phyloP scores from a whole-genome alignment of 1,140 invertebrate genomes.

The Cydia pomonella region DNA sequence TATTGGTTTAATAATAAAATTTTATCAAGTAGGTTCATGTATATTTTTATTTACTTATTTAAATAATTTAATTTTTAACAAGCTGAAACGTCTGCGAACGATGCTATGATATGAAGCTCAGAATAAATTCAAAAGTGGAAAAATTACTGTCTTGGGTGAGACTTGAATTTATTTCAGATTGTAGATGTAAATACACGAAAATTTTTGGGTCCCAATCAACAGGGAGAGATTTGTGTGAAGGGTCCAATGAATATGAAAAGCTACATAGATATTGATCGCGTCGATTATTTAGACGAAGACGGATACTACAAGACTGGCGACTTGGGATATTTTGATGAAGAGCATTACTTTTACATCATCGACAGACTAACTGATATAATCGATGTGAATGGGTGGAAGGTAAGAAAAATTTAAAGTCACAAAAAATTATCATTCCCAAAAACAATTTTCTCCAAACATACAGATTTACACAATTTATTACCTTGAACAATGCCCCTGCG shows the following conservation, averaged over 20 bases:
- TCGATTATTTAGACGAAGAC: constrained; percentile 85
- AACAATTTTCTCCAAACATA: neutral
- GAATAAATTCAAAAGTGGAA: too few species aligned
- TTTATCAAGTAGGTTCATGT: too few species aligned
- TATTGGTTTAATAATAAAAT: too few species aligned
- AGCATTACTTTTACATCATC: constrained; percentile 86
- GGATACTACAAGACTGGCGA: constrained; percentile 92
- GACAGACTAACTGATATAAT: constrained; percentile 91
- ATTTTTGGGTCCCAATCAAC: constrained; percentile 79
- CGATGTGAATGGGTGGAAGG: constrained; percentile 85
- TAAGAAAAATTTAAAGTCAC: too few species aligned
- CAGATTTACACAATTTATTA: neutral
- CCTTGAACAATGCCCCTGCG: too few species aligned
- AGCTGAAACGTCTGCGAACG: too few species aligned
- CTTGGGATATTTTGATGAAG: constrained; percentile 86
- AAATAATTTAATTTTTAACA: too few species aligned
- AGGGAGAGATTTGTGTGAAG: constrained; percentile 84
- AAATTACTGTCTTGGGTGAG: too few species aligned
- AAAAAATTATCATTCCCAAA: too few species aligned
- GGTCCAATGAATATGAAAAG: constrained; percentile 84
- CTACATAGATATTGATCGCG: constrained; percentile 83
- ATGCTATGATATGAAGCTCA: too few species aligned
- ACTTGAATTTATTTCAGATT: too few species aligned
- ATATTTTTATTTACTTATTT: too few species aligned
- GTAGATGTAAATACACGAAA: constrained; percentile 80